Evolutionary conservation across 2,888 invertebrate species (phyloP).

Genomic region (Holacanthella duospinosa): DNA sequence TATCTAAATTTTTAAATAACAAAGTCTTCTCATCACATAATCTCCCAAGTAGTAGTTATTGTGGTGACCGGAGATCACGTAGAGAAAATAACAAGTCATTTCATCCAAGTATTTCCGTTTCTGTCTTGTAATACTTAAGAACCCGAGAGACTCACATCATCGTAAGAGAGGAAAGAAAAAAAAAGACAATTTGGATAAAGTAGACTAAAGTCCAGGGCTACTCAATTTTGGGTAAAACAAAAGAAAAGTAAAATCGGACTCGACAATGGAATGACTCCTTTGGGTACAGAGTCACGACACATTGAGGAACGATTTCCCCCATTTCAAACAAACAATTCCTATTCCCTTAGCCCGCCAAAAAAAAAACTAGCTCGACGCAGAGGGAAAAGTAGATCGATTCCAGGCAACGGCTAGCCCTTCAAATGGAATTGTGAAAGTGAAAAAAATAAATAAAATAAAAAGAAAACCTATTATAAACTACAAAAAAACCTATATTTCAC

Average conservation of each 20-base stretch:
- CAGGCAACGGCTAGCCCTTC: background rate
- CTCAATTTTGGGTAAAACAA: slow-evolving; percentile 16
- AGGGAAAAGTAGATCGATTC: background rate
- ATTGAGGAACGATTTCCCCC: background rate
- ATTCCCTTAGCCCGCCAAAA: slow-evolving; percentile 7
- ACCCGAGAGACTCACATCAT: too few species aligned
- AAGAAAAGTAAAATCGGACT: slow-evolving; percentile 13
- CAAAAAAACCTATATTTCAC: background rate
- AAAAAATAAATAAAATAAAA: too few species aligned
- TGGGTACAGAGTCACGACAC: slow-evolving; percentile 15
- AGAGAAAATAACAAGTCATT: background rate
- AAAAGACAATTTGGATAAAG: background rate
- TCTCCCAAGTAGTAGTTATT: too few species aligned
- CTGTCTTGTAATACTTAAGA: background rate
- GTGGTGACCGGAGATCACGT: background rate
- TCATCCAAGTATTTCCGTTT: background rate
- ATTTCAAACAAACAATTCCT: slow-evolving; percentile 11
- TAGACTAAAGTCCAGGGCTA: slow-evolving; percentile 5
- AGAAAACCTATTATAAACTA: slow-evolving; percentile 3
- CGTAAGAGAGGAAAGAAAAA: too few species aligned
- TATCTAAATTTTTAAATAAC: too few species aligned
- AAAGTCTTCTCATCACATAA: background rate
- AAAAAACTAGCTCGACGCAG: too few species aligned
- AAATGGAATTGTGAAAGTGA: background rate
- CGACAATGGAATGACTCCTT: slow-evolving; percentile 24